A percentile compares a stretch with the other conserved stretches of the same genome.
These are phyloP conservation scores for Marasmarcha lunaedactyla DNA, from an alignment of 2,888 invertebrate genomes.

Conservation along the genomic window DNA sequence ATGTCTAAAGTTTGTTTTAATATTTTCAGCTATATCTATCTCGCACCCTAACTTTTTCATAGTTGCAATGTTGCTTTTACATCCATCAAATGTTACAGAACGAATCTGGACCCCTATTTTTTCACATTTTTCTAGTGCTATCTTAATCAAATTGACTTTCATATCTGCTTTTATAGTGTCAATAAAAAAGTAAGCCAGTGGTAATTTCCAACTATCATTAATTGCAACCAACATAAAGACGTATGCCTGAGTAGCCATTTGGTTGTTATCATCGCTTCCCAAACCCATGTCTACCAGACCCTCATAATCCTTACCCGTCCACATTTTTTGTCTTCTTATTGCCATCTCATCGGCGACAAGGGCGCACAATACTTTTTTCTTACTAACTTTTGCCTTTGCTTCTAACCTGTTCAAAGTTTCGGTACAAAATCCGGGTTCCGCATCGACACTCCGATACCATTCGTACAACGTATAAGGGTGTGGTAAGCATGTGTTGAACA, in stretches of 20 bases:
- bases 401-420: conserved; percentile 2
- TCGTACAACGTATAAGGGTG: conserved; percentile 5
- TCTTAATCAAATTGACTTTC: neutral
- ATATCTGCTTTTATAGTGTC: conserved; percentile 9
- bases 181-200: conserved; percentile 14
- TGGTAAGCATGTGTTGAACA: conserved; percentile 5
- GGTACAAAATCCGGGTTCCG: conserved; percentile 6
- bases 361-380: no score
- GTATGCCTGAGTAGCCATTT: conserved; percentile 9
- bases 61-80: no score
- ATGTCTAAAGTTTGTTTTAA: neutral
- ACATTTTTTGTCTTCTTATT: no score
- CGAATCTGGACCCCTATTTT: no score
- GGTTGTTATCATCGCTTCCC: neutral
- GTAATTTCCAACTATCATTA: conserved; percentile 13
- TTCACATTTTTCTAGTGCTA: no score
- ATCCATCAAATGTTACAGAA: no score
- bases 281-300: no score
- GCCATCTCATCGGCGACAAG: no score
- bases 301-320: no score
- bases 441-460: conserved; percentile 6
- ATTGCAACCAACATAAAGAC: conserved; percentile 12
- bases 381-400: neutral
- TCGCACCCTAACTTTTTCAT: no score
- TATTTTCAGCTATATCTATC: no score